phyloP scores from a whole-genome alignment of 2,888 invertebrate genomes.

The Creontiades dilutus region DNA sequence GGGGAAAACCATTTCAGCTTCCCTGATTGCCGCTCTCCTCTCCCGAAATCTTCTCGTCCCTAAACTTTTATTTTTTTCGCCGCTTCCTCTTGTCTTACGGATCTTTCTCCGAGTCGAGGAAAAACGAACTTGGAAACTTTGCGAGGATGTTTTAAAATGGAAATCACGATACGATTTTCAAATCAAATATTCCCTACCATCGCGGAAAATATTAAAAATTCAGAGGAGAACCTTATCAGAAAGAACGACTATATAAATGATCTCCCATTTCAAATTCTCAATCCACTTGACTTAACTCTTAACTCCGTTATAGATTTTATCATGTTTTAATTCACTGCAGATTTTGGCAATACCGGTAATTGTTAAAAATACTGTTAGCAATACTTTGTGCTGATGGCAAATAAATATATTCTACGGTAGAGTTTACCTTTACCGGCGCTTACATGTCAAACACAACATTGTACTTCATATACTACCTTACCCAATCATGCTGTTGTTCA shows the following conservation, averaged over 20 bases:
- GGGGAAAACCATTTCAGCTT: slow-evolving; percentile 7
- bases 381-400: too few species aligned
- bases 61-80: neutral
- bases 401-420: too few species aligned
- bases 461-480: too few species aligned
- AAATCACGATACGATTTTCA: neutral
- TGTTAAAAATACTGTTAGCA: too few species aligned
- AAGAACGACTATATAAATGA: neutral
- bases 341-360: too few species aligned
- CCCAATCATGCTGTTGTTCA: too few species aligned
- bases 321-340: too few species aligned
- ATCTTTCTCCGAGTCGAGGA: neutral
- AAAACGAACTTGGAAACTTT: neutral
- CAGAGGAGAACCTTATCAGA: neutral
- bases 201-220: neutral
- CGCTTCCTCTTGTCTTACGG: neutral
- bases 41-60: neutral
- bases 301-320: too few species aligned
- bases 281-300: too few species aligned
- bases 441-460: too few species aligned
- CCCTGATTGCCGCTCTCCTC: neutral
- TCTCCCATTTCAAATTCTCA: too few species aligned
- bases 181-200: neutral
- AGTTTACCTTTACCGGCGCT: too few species aligned
- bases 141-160: neutral